Base-by-base conservation (phyloP, 2,113 vertebrate species). In the Hucho hucho region DNA sequence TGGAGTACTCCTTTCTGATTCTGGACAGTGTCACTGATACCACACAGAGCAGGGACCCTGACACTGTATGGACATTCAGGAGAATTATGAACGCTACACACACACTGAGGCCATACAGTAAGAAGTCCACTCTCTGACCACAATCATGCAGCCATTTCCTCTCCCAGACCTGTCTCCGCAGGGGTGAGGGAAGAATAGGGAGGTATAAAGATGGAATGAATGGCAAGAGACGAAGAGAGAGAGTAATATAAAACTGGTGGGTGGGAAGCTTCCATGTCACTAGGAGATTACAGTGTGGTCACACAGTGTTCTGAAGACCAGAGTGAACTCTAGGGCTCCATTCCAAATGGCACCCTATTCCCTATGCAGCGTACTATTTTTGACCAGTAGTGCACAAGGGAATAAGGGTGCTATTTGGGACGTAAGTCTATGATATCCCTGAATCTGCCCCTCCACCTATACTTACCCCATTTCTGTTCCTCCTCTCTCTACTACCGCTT, bases 1-100 rank as follows among this genome's bases (percentile, higher is more conserved):
- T 76, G n/a, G 13, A 61, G 37, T 43, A 43, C 9, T 43, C 58
- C 37, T 12, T 2, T 75, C 24, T 47, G 29, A 66, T 75, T 68
- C 49, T 53, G n/a, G 58, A 76, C 32, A 24, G 47, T 43, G 61
- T 73, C 26, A 64, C 56, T 9, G 20, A 26, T 24, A 26, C 20
- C 24, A 24, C 61, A n/a, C 7, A 61, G 32, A 64, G 58, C 58
- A 61, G 20, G 58, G 20, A 61, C 47, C 73, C 18, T 71, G 43
- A 65, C 58, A 32, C 28, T 25, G 68, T 26, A 11, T 3, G 20
- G 37, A 46, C 68, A 49, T 26, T 7, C 3, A 14, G 24, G 14
- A 26, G 28, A 26, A 28, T 26, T 43, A 43, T 43, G 26, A 14
- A 20, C 7, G 16, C 3, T 28, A 66, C 6, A 37, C 5, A 32